phyloP scores from a whole-genome alignment of 2,113 vertebrate genomes.

The Numenius arquata region DNA sequence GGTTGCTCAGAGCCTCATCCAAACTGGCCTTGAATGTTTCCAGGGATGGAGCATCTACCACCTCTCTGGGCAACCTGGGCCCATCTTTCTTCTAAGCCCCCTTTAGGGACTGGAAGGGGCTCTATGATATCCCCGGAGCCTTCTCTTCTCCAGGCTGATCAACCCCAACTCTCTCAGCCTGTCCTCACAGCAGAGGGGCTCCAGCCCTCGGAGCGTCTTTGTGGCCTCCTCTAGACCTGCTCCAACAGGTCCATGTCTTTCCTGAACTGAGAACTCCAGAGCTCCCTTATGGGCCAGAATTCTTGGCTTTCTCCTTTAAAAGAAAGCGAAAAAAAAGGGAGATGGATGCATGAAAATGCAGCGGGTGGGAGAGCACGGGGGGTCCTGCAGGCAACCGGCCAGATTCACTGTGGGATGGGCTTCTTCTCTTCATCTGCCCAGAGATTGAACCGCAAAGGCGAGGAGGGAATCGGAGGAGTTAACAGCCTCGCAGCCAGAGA shows the following conservation, averaged over 20 bases:
- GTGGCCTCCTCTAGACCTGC: accelerated
- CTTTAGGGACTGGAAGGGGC: accelerated
- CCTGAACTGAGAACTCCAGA: neutral
- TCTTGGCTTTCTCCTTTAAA: neutral
- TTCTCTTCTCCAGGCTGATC: neutral
- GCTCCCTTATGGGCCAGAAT: neutral
- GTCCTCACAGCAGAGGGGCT: neutral
- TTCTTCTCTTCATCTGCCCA: neutral
- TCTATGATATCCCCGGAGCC: neutral
- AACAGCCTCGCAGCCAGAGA: conserved; percentile 3
- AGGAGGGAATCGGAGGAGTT: neutral
- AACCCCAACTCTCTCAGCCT: neutral
- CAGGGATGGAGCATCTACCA: neutral
- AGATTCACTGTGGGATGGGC: neutral
- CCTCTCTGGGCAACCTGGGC: neutral
- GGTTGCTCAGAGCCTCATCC: accelerated
- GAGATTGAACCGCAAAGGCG: accelerated
- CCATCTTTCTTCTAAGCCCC: neutral
- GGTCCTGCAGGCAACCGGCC: neutral
- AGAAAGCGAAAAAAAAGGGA: neutral
- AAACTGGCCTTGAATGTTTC: accelerated
- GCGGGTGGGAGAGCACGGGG: neutral
- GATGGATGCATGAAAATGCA: accelerated
- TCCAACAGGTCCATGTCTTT: neutral
- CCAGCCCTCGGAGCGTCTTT: accelerated